Evolutionary conservation across 2,113 vertebrate genomes (phyloP).

Genomic region (Arothron firmamentum): DNA sequence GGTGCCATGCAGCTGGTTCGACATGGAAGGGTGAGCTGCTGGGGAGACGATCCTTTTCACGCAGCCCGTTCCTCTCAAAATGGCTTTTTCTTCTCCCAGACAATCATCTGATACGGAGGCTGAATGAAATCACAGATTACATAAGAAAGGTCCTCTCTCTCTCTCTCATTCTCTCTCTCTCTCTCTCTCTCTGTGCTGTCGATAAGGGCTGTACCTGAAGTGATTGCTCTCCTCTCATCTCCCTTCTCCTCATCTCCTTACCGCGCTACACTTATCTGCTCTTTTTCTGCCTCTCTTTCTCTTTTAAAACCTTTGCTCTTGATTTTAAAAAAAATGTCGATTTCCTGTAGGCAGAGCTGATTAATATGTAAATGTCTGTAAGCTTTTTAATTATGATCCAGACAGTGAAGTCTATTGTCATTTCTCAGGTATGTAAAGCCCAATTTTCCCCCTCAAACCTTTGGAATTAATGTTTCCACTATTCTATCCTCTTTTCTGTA

Average conservation of each 20-base stretch:
- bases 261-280: conserved; percentile 55
- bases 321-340: conserved; percentile 65
- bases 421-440: conserved; percentile 45
- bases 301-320: conserved; percentile 58
- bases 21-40: conserved; percentile 80
- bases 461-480: conserved; percentile 31
- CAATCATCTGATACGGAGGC: conserved; percentile 79
- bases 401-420: conserved; percentile 24
- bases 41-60: conserved; percentile 76
- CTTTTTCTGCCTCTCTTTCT: conserved; percentile 12
- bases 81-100: conserved; percentile 83
- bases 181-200: conserved; percentile 10
- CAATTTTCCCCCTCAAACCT: conserved; percentile 25
- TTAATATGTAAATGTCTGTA: conserved; percentile 77
- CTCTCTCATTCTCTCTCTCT: not conserved
- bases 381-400: conserved; percentile 68
- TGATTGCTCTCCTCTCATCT: conserved; percentile 54
- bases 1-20: conserved; percentile 73
- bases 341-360: conserved; percentile 55
- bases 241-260: conserved; percentile 46
- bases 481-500: conserved; percentile 42
- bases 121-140: conserved; percentile 82
- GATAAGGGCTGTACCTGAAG: conserved; percentile 77
- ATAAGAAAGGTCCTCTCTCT: conserved; percentile 76
- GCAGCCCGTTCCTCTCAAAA: conserved; percentile 76